phyloP scores from a whole-genome alignment of 2,113 vertebrate genomes.

The Bubalus kerabau region DNA sequence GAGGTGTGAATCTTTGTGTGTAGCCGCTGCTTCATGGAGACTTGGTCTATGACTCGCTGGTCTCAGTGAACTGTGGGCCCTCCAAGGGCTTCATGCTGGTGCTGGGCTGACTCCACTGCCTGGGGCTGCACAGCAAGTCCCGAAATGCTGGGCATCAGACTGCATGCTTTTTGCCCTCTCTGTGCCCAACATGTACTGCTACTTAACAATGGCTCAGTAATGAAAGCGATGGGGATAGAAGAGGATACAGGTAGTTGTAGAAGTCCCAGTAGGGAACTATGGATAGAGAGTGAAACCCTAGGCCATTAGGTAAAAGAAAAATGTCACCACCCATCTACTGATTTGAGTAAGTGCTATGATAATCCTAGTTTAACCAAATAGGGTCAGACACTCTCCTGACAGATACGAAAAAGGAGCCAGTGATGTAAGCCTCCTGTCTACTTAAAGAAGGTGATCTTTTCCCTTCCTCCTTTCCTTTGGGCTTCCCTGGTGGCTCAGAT shows the following conservation, averaged over 20 bases:
- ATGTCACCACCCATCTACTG: not conserved
- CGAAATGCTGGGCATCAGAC: not conserved
- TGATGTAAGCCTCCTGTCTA: not conserved
- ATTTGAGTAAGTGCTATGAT: not conserved
- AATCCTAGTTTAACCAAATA: not conserved
- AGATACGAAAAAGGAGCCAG: not conserved
- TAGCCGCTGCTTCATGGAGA: not conserved
- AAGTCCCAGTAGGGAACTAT: not conserved
- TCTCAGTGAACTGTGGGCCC: not conserved
- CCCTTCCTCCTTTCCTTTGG: not conserved
- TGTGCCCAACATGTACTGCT: not conserved
- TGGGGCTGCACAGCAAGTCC: not conserved
- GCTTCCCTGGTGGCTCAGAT: not conserved
- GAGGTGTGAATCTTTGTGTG: not conserved
- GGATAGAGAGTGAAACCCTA: not conserved
- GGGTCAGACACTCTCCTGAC: not conserved
- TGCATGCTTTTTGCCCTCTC: not conserved
- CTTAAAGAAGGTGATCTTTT: not conserved
- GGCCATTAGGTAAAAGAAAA: not conserved
- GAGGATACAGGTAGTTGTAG: not conserved
- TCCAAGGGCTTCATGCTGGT: accelerated
- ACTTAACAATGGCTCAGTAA: not conserved
- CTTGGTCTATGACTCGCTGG: not conserved
- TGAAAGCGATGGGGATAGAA: not conserved
- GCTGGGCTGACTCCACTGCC: not conserved